Base-by-base conservation (phyloP, 2,888 invertebrate genomes). In the Conistra vaccinii region DNA sequence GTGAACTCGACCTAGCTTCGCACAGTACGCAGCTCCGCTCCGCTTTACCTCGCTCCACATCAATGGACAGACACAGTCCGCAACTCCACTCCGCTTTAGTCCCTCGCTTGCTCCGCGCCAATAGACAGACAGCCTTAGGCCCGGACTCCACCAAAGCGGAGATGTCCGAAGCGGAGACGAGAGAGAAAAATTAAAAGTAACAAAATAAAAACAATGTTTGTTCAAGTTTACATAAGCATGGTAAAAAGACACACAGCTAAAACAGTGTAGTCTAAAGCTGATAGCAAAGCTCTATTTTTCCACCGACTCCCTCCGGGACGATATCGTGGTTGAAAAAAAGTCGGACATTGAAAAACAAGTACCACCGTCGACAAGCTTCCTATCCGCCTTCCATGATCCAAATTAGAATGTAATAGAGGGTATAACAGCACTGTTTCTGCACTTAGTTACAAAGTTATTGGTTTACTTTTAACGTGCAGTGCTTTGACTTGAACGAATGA, bases 291-390 rank as follows among this genome's bases (percentile, higher is more conserved):
- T 60, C 20, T 20, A 5, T 51, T 48, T 60, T 51, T 23, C 42
- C n/a, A 42, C 29, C 29, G 26, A 39, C 17, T 20, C 20, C 48
- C 39, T 39, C 6, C 14, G 14, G n/a, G n/a, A 14, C 48, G 29
- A 29, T 60, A 58, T 29, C 48, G 17, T 48, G 29, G 29, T 58
- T n/a, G n/a, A 39, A 73, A 73, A 72, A 73, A 51, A 17, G 29
- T 42, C 51, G 32, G 51, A n/a, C 60, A 73, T 32, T 51, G 60
- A 32, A 73, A 73, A 73, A 51, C 72, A 73, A 73, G 9, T 14
- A 3, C 29, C 17, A 39, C n/a, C 20, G 53, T 39, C 17, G 48
- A 60, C 58, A 39, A 29, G n/a, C 48, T 58, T 71, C 45, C 45
- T 58, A 58, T 29, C 39, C 23, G 29, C 39, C 9, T 29, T n/a